Percentiles rank a stretch among this genome's conserved stretches.
Conservation (phyloP, 2,113 vertebrate genomes). For the Galbula dea region DNA sequence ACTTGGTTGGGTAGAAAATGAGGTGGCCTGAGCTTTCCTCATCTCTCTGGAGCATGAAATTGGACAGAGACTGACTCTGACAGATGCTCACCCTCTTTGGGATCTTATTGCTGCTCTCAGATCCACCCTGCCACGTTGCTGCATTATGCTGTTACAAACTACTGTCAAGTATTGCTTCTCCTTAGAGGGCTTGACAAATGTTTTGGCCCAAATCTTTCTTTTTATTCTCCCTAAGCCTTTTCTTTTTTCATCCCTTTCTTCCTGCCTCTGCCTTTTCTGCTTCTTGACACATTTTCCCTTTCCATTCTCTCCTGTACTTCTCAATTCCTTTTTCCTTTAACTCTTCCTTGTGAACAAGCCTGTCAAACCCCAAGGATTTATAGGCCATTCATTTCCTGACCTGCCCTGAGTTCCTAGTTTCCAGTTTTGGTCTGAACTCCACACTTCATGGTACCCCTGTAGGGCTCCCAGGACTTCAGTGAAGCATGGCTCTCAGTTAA, state of each 20-base stretch:
- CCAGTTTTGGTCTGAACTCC: background rate
- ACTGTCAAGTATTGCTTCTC: background rate
- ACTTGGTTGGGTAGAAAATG: slow-evolving; percentile 34
- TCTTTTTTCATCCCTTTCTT: background rate
- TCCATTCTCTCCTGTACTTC: background rate
- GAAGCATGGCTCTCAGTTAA: accelerated
- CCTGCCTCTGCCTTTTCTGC: background rate
- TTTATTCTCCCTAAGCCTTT: background rate
- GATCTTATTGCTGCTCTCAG: background rate
- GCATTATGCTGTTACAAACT: background rate
- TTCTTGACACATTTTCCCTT: background rate
- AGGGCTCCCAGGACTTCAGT: background rate
- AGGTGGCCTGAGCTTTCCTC: background rate
- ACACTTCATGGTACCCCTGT: background rate
- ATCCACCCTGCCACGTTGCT: background rate
- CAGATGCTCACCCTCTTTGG: background rate
- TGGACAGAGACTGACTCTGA: slow-evolving; percentile 29
- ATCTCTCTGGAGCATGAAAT: slow-evolving; percentile 11
- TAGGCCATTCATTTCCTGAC: background rate
- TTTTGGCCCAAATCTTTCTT: background rate
- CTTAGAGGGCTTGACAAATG: background rate
- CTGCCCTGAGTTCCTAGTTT: background rate
- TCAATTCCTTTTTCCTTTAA: background rate
- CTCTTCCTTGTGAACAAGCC: background rate
- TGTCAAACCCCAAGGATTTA: background rate